Evolutionary conservation across 2,113 vertebrate genomes (phyloP).

Genomic region (Promerops cafer): DNA sequence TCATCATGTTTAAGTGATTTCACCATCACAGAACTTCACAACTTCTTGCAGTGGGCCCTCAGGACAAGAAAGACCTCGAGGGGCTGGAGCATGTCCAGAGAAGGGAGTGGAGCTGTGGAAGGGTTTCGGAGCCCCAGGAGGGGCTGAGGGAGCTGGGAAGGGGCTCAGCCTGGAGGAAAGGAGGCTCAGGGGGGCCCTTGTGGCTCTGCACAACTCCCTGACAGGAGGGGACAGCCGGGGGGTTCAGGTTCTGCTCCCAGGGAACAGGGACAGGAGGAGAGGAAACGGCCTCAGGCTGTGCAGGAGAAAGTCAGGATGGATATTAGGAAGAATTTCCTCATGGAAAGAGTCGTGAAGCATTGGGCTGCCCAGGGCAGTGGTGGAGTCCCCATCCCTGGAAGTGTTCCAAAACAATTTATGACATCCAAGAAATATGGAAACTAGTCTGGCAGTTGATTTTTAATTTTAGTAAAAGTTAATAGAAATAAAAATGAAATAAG

Average conservation of each 20-base stretch:
- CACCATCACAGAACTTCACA: neutral
- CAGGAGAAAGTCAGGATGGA: neutral
- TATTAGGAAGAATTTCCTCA: neutral
- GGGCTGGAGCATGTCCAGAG: fast-evolving
- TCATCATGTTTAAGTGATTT: neutral
- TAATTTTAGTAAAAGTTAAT: neutral
- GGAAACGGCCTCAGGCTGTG: fast-evolving
- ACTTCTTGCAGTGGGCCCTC: neutral
- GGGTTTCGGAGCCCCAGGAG: neutral
- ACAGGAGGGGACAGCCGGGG: neutral
- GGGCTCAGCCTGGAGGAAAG: neutral
- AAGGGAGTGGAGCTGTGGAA: neutral
- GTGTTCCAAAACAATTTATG: neutral
- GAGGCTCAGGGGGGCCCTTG: neutral
- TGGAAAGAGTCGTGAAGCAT: neutral
- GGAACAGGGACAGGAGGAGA: neutral
- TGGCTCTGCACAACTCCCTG: neutral
- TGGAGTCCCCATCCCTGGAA: neutral
- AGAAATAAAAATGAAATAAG: neutral
- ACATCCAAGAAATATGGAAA: neutral
- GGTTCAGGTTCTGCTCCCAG: neutral
- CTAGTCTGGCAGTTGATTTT: neutral
- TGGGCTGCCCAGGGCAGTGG: neutral
- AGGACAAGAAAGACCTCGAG: neutral
- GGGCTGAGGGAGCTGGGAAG: neutral